A percentile compares a stretch with the other conserved stretches of the same genome.
Conservation (phyloP, 2,797 vertebrate genomes). For the Manis crassicaudata region DNA sequence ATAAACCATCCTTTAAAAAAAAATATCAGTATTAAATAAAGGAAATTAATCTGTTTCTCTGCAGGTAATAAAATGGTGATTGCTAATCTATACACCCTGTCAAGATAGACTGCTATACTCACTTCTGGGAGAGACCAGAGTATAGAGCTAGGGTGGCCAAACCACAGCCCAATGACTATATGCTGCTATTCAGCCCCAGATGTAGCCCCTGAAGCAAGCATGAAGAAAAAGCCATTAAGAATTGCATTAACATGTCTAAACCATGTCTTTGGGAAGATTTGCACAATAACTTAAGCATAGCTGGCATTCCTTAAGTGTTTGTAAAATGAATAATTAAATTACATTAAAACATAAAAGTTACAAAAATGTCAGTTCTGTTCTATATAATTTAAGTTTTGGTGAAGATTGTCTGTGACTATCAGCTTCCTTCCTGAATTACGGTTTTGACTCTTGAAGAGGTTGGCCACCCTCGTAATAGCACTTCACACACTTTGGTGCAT, state of each 20-base stretch:
- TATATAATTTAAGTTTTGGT: conserved; percentile 44
- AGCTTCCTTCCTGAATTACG: conserved; percentile 1
- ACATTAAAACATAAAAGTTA: conserved; percentile 33
- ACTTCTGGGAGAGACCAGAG: conserved; percentile 2
- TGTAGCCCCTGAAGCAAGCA: conserved; percentile 36
- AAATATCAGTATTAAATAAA: conserved; percentile 60
- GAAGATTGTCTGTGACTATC: background rate
- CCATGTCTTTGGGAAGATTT: background rate
- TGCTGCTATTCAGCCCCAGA: background rate
- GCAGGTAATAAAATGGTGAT: conserved; percentile 60
- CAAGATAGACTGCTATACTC: background rate
- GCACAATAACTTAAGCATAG: conserved; percentile 2
- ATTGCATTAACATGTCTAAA: conserved; percentile 24
- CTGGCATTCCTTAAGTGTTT: background rate
- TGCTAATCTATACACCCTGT: conserved; percentile 27
- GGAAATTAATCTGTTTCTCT: conserved; percentile 60
- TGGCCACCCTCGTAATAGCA: background rate
- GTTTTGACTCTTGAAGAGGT: background rate
- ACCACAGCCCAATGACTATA: background rate
- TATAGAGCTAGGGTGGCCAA: background rate
- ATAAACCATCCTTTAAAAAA: conserved; percentile 45
- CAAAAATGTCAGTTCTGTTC: conserved; percentile 29
- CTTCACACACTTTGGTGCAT: background rate
- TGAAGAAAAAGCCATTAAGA: conserved; percentile 5
- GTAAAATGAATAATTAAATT: conserved; percentile 35